Conservation (phyloP, 2,113 vertebrate species). For the Stomatorhinus ivindoensis region DNA sequence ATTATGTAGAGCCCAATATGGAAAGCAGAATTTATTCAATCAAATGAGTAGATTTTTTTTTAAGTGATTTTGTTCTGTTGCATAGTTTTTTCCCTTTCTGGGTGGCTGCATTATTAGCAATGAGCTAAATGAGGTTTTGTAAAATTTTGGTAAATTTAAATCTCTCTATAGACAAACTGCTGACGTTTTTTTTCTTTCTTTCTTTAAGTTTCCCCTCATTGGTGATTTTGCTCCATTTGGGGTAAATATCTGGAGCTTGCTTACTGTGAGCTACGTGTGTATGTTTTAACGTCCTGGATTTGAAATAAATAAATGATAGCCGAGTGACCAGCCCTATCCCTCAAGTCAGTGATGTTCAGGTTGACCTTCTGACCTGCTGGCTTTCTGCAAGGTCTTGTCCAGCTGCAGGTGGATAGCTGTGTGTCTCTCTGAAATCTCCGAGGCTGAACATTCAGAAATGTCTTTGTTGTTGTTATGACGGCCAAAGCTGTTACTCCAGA, state of each 20-base stretch:
- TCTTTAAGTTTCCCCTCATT: not conserved
- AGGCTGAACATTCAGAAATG: slow-evolving; percentile 29
- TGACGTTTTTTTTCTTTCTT: not conserved
- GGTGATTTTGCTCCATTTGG: not conserved
- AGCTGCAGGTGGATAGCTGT: slow-evolving; percentile 34
- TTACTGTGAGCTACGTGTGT: slow-evolving; percentile 40
- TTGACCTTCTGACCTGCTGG: slow-evolving; percentile 46
- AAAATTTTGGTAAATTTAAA: not conserved
- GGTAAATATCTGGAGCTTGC: not conserved
- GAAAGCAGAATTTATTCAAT: not conserved
- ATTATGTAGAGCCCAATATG: not conserved
- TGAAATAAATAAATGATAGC: slow-evolving; percentile 33
- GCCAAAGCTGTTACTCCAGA: slow-evolving; percentile 13
- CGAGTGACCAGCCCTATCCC: slow-evolving; percentile 33
- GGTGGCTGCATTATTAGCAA: not conserved
- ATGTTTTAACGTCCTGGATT: slow-evolving; percentile 31
- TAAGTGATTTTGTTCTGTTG: not conserved
- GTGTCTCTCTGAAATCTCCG: slow-evolving; percentile 40
- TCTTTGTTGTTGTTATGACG: slow-evolving; percentile 37
- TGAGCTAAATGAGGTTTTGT: not conserved
- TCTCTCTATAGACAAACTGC: not conserved
- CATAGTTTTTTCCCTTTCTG: not conserved
- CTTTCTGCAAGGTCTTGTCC: slow-evolving; percentile 35
- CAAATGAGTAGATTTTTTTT: not conserved
- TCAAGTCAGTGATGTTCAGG: slow-evolving; percentile 42